phyloP scores from a whole-genome alignment of 2,113 vertebrate species.

The Ibidorhyncha struthersii region DNA sequence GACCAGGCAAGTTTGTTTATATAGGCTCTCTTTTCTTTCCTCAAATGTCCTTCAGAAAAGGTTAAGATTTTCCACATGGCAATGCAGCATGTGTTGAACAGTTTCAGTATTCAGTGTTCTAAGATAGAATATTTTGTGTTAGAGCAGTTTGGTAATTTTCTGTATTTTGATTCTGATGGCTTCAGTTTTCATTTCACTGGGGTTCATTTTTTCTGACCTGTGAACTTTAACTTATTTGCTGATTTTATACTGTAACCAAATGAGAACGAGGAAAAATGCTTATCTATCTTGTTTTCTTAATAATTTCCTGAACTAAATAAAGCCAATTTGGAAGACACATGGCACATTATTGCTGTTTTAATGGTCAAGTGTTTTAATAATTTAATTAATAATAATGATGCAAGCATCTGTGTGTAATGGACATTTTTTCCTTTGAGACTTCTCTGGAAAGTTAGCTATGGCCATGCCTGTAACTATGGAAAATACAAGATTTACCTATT shows the following conservation, averaged over 20 bases:
- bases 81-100: background rate
- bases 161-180: background rate
- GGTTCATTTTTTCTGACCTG: background rate
- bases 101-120: background rate
- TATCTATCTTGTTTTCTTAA: background rate
- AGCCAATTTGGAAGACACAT: background rate
- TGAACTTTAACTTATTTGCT: background rate
- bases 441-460: background rate
- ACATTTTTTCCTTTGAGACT: background rate
- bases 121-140: background rate
- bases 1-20: background rate
- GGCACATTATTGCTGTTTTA: background rate
- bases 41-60: slow-evolving; percentile 20
- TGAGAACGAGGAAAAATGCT: background rate
- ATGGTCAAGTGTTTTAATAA: background rate
- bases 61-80: background rate
- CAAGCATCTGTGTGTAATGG: background rate
- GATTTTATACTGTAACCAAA: background rate
- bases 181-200: background rate
- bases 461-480: background rate
- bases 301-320: background rate
- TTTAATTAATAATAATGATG: background rate
- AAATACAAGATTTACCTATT: background rate
- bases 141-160: background rate
- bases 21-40: background rate